Percentiles rank a stretch among this genome's conserved stretches.
Conservation (phyloP, 2,888 invertebrate species). For the Camptogramma bilineatum region DNA sequence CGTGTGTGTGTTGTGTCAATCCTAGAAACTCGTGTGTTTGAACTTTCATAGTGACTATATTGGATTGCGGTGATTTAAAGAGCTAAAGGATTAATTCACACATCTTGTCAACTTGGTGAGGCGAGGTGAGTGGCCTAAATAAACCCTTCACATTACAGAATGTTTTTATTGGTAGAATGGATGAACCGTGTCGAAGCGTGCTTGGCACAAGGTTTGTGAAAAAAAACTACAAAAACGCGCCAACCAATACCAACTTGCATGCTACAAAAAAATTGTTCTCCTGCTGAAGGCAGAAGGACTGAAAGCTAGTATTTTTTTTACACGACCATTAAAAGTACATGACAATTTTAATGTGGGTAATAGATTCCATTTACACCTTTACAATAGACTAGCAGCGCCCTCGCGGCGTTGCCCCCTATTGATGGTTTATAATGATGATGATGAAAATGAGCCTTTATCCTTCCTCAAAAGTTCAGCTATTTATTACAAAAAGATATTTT, state of each 20-base stretch:
- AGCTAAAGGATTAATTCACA: slow-evolving; percentile 34
- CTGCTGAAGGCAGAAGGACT: no score
- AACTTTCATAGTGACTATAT: slow-evolving; percentile 21
- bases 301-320: no score
- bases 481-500: no score
- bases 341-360: no score
- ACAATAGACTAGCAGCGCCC: no score
- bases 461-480: no score
- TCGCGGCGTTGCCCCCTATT: no score
- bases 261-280: no score
- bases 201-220: neutral
- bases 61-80: slow-evolving; percentile 40
- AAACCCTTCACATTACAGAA: slow-evolving; percentile 25
- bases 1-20: slow-evolving; percentile 6
- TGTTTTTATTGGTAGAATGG: slow-evolving; percentile 7
- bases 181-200: slow-evolving; percentile 1
- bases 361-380: no score
- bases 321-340: no score
- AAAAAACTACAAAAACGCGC: neutral
- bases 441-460: no score
- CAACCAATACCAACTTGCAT: neutral
- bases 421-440: no score
- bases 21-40: slow-evolving; percentile 6
- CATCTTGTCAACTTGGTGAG: slow-evolving; percentile 6
- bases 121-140: slow-evolving; percentile 39